Evolutionary conservation across 2,113 vertebrate species (phyloP).

Genomic region (Ageneiosus marmoratus): DNA sequence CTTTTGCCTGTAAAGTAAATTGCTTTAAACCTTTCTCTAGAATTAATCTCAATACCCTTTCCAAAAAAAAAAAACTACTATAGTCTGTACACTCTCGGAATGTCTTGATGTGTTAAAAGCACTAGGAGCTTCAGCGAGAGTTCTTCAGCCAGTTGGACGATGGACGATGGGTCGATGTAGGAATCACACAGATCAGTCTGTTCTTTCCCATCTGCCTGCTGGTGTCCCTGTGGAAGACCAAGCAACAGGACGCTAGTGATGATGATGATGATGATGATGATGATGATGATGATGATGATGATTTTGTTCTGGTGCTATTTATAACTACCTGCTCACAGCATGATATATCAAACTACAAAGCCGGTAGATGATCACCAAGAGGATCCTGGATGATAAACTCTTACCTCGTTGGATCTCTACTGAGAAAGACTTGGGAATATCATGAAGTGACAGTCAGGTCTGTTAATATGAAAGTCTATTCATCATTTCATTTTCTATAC

Average conservation of each 20-base stretch:
- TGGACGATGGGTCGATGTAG: not conserved
- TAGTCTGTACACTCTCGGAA: no score
- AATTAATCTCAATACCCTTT: not conserved
- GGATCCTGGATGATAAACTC: not conserved
- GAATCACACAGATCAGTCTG: not conserved
- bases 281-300: not conserved
- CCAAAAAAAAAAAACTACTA: not conserved
- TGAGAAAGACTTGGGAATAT: no score
- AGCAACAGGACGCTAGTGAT: not conserved
- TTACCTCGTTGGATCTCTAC: not conserved
- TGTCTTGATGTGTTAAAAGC: not conserved
- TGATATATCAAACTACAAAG: not conserved
- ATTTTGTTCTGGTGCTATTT: constrained; percentile 5
- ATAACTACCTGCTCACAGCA: not conserved
- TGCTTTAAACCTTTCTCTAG: not conserved
- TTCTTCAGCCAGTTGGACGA: constrained; percentile 1
- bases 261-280: not conserved
- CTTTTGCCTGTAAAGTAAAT: not conserved
- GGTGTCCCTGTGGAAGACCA: not conserved
- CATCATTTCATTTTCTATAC: no score
- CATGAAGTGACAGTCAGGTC: no score
- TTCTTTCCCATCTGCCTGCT: constrained; percentile 1
- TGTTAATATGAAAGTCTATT: no score
- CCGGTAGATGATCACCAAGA: not conserved
- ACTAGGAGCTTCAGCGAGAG: not conserved